phyloP scores from a whole-genome alignment of 2,113 vertebrate genomes.

The Etheostoma spectabile region DNA sequence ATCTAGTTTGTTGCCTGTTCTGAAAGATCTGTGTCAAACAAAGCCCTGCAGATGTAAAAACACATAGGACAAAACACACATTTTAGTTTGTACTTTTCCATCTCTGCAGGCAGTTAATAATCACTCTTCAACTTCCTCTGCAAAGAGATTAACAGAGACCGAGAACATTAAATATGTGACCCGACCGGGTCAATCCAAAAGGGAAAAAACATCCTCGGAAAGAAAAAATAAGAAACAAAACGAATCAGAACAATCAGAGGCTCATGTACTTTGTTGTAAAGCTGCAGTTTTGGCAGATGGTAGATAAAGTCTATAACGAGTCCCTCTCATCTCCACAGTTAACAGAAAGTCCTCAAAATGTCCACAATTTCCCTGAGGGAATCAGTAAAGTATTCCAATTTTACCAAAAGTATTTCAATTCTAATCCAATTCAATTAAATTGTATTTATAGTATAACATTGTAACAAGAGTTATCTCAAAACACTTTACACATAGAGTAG shows the following conservation, averaged over 20 bases:
- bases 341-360: slow-evolving; percentile 10
- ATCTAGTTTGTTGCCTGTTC: neutral
- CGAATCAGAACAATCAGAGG: neutral
- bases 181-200: neutral
- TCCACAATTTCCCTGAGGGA: neutral
- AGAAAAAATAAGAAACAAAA: neutral
- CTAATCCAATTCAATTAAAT: too few relatives aligned
- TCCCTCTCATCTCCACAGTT: neutral
- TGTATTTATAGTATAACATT: too few relatives aligned
- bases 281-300: slow-evolving; percentile 18
- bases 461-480: too few relatives aligned
- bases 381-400: too few relatives aligned
- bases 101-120: slow-evolving; percentile 1
- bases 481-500: too few relatives aligned
- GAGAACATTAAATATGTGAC: neutral
- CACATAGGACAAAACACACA: neutral
- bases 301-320: neutral
- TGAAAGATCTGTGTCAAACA: neutral
- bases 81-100: neutral
- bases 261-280: neutral
- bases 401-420: too few relatives aligned
- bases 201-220: slow-evolving; percentile 29
- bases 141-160: neutral
- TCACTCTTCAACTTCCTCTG: slow-evolving; percentile 7
- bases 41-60: neutral